Conservation (phyloP, 2,888 invertebrate genomes). For the Melanargia galathea region DNA sequence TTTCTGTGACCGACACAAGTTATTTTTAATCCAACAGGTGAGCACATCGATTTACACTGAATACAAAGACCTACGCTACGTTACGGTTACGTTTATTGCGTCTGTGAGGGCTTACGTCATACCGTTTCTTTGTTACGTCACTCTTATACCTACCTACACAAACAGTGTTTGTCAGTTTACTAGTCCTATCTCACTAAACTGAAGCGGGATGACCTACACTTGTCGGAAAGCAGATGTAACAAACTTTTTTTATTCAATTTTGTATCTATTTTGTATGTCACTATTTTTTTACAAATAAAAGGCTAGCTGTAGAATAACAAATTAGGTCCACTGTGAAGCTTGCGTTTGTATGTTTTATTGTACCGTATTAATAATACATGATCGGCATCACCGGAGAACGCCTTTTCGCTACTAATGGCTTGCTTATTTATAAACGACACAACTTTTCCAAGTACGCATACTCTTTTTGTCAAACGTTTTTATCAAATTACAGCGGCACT, state of each 20-base stretch:
- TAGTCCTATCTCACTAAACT: neutral
- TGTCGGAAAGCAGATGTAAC: neutral
- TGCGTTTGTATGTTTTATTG: constrained; percentile 10
- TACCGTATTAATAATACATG: constrained; percentile 23
- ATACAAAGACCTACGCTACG: constrained; percentile 20
- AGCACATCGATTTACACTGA: constrained; percentile 21
- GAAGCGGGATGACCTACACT: constrained; percentile 1
- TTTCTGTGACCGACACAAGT: constrained; percentile 5
- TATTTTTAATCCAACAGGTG: constrained; percentile 17
- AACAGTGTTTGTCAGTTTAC: neutral
- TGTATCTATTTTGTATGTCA: neutral
- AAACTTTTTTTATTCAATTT: neutral
- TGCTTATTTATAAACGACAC: constrained; percentile 25
- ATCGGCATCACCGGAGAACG: constrained; percentile 18
- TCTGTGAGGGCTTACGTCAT: constrained; percentile 11
- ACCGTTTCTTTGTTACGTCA: constrained; percentile 12
- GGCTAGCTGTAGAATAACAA: neutral
- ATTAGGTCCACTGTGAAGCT: neutral
- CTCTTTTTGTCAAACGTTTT: constrained; percentile 21
- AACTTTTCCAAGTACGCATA: constrained; percentile 19
- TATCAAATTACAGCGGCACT: constrained; percentile 19
- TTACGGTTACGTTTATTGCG: constrained; percentile 18
- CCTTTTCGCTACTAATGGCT: constrained; percentile 22
- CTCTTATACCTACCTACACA: constrained; percentile 4
- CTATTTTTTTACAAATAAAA: neutral